Conservation (phyloP, 2,888 invertebrate species). For the Temnothorax unifasciatus region DNA sequence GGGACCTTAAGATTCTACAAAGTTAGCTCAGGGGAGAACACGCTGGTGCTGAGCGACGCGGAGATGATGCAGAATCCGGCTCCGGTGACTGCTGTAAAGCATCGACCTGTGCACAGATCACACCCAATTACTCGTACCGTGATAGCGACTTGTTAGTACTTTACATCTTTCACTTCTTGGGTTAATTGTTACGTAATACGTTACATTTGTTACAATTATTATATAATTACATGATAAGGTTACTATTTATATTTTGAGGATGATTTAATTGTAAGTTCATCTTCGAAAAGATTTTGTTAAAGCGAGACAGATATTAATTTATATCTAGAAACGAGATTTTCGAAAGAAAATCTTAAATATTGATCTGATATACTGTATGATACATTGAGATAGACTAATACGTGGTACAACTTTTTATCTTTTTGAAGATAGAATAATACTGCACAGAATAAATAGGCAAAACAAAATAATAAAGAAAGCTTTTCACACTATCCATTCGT, state of each 20-base stretch:
- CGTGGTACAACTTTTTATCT: not conserved
- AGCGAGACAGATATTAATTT: not conserved
- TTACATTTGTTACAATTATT: too few relatives aligned
- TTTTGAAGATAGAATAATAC: not conserved
- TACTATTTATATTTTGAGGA: too few relatives aligned
- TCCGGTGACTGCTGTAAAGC: conserved; percentile 89
- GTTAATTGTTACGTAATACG: not conserved
- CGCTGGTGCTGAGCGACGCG: conserved; percentile 87
- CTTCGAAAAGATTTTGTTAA: not conserved
- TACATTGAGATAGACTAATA: not conserved
- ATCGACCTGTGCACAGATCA: conserved; percentile 88
- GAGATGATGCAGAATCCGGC: conserved; percentile 88
- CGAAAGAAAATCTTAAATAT: not conserved
- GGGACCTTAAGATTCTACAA: conserved; percentile 88
- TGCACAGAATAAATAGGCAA: not conserved
- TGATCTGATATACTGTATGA: too few relatives aligned
- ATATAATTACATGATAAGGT: too few relatives aligned
- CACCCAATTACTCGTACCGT: conserved; percentile 89
- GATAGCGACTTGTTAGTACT: conserved; percentile 88
- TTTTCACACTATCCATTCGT: not conserved
- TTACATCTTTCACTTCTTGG: not conserved
- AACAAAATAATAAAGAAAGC: not conserved
- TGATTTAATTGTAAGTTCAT: too few relatives aligned
- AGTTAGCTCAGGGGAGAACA: conserved; percentile 86
- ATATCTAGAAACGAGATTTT: not conserved